Base-by-base conservation (phyloP, 2,113 vertebrate genomes). In the Sclerurus mexicanus region DNA sequence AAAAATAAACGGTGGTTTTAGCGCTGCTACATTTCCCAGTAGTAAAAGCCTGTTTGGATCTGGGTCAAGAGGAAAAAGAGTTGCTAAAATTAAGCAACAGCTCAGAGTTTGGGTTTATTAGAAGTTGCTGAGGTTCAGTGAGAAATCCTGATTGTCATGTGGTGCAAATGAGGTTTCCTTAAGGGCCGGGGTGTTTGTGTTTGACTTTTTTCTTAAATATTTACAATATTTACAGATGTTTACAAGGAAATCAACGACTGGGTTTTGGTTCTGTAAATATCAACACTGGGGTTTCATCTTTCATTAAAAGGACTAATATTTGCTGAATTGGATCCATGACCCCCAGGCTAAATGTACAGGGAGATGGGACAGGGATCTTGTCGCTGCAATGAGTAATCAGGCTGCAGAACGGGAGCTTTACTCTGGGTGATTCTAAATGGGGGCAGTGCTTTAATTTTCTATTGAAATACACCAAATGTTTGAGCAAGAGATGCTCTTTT, bases 381-480 rank as follows among this genome's bases (percentile, higher is more conserved):
- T 4, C 2, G 0, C 35, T 37, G 47, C 17, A 12, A 15, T 1
- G 25, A 16, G 19, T 4, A 23, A 0, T 22, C 30, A 3, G 9
- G 2, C 6, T 4, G 33, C 68, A 7, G 10, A 31, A 33, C 4
- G 2, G 64, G 19, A 24, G 50, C 42, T 82, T 44, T 28, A 13
- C 9, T 0, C 13, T 10, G 21, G 9, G 9, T 6, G 3, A 22
- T 39, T 11, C 12, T 4, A 7, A 39, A 30, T 2, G 22, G 44
- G 53, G 0, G 1, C 20, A 50, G 39, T 4, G 1, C 1, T 31
- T 31, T 4, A 1, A 12, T 16, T 30, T 72, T 39, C 23, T 39
- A 6, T 4, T 5, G 18, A 82, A 58, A 55, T 2, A 7, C 33
- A 27, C 5, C 33, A 21, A 10, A 2, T 1, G 31, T 21, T 56